Evolutionary conservation across 2,113 vertebrate species (phyloP).

Genomic region (Nothocercus nigrocapillus): DNA sequence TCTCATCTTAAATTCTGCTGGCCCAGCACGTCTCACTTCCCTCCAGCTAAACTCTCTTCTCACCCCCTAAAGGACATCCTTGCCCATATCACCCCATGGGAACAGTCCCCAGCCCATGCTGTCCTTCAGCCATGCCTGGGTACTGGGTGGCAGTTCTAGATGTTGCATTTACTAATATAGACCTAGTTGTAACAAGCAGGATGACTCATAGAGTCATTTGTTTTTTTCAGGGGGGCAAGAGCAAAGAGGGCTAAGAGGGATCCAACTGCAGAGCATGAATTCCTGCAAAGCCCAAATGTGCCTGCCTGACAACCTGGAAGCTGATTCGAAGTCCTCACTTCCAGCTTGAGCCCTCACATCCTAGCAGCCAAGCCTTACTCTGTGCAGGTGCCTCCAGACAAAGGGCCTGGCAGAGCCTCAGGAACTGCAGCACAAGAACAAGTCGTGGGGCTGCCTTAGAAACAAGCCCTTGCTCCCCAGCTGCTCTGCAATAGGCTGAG

Average conservation of each 20-base stretch:
- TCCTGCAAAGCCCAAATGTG: neutral
- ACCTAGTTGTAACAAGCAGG: neutral
- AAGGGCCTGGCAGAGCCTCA: neutral
- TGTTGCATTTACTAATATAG: rapidly evolving
- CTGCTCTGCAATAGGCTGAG: neutral
- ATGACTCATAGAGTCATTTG: neutral
- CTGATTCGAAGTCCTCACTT: neutral
- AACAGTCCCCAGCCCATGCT: neutral
- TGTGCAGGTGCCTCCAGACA: neutral
- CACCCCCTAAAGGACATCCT: neutral
- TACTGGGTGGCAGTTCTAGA: neutral
- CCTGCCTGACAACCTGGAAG: neutral
- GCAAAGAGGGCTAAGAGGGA: neutral
- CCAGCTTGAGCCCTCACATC: rapidly evolving
- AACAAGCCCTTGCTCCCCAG: neutral
- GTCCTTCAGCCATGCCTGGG: neutral
- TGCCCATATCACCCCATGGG: rapidly evolving
- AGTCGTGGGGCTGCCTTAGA: neutral
- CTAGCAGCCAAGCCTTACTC: neutral
- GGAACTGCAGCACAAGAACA: neutral
- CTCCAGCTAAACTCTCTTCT: neutral
- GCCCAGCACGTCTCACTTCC: neutral
- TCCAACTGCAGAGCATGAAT: neutral
- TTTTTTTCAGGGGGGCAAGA: neutral
- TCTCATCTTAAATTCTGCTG: neutral